Percentiles rank a stretch among this genome's conserved stretches.
phyloP scores from a whole-genome alignment of 2,113 vertebrate genomes.

The Athene noctua region DNA sequence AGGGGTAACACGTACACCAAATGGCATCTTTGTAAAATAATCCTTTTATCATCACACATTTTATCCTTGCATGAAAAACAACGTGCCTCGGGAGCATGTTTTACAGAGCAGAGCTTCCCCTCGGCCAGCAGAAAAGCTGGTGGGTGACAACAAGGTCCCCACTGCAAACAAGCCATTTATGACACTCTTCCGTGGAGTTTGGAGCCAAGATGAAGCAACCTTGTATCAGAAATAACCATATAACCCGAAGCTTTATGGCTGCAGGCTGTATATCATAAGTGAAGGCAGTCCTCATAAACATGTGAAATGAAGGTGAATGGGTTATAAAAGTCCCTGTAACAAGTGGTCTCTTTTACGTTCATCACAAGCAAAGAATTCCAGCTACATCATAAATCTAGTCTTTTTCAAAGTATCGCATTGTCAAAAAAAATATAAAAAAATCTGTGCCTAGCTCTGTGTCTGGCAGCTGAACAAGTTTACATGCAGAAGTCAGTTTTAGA shows the following conservation, averaged over 20 bases:
- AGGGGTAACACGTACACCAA: not conserved
- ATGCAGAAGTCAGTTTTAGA: conserved; percentile 61
- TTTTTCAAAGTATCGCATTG: conserved; percentile 69
- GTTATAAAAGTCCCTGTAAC: conserved; percentile 79
- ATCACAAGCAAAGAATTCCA: conserved; percentile 75
- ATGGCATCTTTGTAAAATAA: not conserved
- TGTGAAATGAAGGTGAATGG: conserved; percentile 75
- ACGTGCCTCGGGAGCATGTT: accelerated
- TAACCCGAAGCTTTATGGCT: conserved; percentile 75
- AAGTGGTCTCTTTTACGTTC: conserved; percentile 73
- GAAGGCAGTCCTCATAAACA: conserved; percentile 78
- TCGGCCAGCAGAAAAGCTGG: conserved; percentile 26
- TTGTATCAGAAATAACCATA: conserved; percentile 74
- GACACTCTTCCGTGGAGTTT: conserved; percentile 75
- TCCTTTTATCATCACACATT: not conserved
- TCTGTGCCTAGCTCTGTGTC: conserved; percentile 38
- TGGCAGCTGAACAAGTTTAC: conserved; percentile 70
- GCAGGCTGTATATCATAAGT: conserved; percentile 73
- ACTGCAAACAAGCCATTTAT: conserved; percentile 75
- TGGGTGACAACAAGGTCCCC: conserved; percentile 43
- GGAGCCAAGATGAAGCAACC: conserved; percentile 75
- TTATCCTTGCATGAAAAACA: not conserved
- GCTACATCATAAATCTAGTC: conserved; percentile 76
- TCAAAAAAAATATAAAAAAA: conserved; percentile 46
- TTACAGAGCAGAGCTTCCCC: conserved; percentile 7